A percentile compares a stretch with the other conserved stretches of the same genome.
These are phyloP conservation scores for Carpatolechia fugitivella DNA, from an alignment of 2,888 invertebrate species.

Conservation along the genomic window DNA sequence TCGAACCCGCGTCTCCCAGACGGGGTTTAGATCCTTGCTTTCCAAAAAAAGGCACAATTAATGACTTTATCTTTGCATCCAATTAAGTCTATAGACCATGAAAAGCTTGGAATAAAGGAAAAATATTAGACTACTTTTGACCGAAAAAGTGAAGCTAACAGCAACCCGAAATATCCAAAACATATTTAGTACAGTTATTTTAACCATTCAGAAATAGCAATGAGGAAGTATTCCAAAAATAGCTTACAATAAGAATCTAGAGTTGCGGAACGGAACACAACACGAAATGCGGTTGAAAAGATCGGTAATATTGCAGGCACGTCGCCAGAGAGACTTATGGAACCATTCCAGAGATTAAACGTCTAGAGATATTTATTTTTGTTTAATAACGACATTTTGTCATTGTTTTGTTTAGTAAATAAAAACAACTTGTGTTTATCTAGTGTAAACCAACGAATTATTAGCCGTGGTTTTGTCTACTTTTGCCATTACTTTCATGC, in stretches of 20 bases:
- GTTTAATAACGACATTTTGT: not conserved
- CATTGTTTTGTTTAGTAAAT: not conserved
- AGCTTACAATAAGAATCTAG: not conserved
- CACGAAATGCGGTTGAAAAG: not conserved
- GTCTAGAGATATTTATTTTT: not conserved
- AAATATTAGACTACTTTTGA: too few species aligned
- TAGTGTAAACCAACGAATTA: too few species aligned
- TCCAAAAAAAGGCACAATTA: too few species aligned
- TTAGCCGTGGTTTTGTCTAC: too few species aligned
- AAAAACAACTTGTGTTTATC: not conserved
- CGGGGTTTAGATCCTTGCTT: too few species aligned
- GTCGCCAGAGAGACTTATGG: not conserved
- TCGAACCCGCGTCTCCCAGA: too few species aligned
- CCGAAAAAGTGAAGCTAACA: too few species aligned
- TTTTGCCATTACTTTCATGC: too few species aligned
- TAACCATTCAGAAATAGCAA: not conserved
- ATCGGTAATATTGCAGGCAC: not conserved
- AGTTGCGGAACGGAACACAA: not conserved
- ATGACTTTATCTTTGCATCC: too few species aligned
- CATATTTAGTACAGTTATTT: not conserved
- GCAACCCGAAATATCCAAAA: not conserved
- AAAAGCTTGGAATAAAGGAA: too few species aligned
- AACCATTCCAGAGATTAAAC: not conserved
- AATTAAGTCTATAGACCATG: too few species aligned
- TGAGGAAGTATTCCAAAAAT: conserved; percentile 11